Evolutionary conservation across 30 jellyfish, hydroid and myxozoan species (phyloP).

Genomic region (Clytia hemisphaerica): DNA sequence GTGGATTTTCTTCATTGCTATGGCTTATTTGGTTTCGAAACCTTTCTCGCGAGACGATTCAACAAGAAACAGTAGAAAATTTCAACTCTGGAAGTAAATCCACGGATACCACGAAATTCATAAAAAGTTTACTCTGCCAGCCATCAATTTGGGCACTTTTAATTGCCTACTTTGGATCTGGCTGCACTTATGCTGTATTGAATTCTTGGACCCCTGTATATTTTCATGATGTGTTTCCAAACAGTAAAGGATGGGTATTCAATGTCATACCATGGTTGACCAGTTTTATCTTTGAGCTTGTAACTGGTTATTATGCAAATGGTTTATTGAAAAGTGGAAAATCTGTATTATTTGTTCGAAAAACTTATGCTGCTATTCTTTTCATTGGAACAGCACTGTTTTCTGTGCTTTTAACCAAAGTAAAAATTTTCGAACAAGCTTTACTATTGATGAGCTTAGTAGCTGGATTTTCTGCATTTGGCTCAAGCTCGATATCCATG

Average conservation of each 20-base stretch:
- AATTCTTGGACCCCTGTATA: conserved; percentile 97
- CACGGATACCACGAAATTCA: conserved; percentile 52
- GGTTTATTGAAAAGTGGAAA: conserved; percentile 44
- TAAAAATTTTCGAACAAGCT: conserved; percentile 90
- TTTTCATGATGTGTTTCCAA: conserved; percentile 96
- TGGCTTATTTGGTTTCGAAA: conserved; percentile 55
- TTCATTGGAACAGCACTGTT: conserved; percentile 63
- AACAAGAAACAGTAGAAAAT: conserved; percentile 12
- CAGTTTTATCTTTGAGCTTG: conserved; percentile 50
- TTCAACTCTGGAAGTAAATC: not conserved
- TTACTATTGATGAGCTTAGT: conserved; percentile 72
- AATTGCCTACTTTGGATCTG: conserved; percentile 70
- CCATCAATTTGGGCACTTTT: conserved; percentile 91
- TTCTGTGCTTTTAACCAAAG: conserved; percentile 55
- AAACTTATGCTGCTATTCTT: conserved; percentile 61
- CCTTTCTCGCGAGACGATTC: not conserved
- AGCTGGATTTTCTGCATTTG: conserved; percentile 72
- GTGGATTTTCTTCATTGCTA: conserved; percentile 47
- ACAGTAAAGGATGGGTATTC: conserved; percentile 98
- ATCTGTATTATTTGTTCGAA: conserved; percentile 80
- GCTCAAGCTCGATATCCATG: conserved; percentile 65
- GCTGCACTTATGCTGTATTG: conserved; percentile 63
- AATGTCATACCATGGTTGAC: conserved; percentile 94
- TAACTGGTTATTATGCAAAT: conserved; percentile 62
- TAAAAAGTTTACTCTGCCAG: conserved; percentile 47